phyloP scores from a whole-genome alignment of 1,140 invertebrate species.

The Akabosia matsudoensis region DNA sequence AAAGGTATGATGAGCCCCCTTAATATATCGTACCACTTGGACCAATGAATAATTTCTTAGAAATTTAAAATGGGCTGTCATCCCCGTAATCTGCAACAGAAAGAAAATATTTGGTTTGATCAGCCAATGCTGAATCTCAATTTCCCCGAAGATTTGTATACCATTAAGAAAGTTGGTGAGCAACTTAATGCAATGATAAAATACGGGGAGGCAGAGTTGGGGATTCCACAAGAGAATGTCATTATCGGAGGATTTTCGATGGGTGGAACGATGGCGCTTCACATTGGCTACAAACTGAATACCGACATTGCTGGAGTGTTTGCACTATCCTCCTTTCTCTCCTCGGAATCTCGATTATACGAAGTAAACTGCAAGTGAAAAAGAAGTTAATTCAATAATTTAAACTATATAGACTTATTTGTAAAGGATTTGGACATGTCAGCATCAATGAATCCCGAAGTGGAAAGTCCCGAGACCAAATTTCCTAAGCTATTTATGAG shows the following conservation, averaged over 20 bases:
- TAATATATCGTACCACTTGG: too few relatives aligned
- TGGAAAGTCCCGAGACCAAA: neutral
- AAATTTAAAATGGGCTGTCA: neutral
- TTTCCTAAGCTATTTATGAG: conserved; percentile 51
- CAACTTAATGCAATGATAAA: conserved; percentile 62
- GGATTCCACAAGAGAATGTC: neutral
- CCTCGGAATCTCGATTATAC: conserved; percentile 64
- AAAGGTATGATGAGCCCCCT: too few relatives aligned
- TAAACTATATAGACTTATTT: neutral
- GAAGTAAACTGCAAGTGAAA: conserved; percentile 49
- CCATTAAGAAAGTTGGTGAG: conserved; percentile 58
- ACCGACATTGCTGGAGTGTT: conserved; percentile 64
- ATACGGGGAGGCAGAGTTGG: conserved; percentile 48
- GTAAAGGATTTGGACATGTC: neutral
- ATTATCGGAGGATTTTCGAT: conserved; percentile 68
- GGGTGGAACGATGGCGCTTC: conserved; percentile 67
- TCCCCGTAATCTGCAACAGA: neutral
- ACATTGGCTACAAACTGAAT: conserved; percentile 62
- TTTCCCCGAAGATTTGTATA: conserved; percentile 60
- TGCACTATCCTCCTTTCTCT: conserved; percentile 68
- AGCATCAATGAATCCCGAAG: neutral
- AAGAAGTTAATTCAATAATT: neutral
- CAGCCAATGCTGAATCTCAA: conserved; percentile 58
- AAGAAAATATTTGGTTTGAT: conserved; percentile 65
- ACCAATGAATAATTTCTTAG: neutral